These are phyloP conservation scores for Gnatocerus cornutus DNA, from an alignment of 2,888 invertebrate genomes.

Conservation along the genomic window DNA sequence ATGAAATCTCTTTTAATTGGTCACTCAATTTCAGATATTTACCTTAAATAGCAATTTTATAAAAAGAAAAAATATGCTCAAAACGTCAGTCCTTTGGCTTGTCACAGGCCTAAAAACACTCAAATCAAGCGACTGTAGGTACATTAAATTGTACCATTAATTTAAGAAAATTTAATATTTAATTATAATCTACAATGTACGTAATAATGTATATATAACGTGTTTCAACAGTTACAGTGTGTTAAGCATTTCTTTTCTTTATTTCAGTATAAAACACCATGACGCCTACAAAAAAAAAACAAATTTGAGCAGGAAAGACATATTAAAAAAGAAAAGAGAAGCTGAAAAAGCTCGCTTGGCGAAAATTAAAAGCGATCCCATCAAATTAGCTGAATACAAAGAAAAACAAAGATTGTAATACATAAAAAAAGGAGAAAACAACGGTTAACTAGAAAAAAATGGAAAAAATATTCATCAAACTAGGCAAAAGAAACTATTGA, in stretches of 20 bases:
- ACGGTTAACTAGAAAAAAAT: slow-evolving; percentile 29
- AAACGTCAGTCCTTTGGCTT: not conserved
- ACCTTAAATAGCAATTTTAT: not conserved
- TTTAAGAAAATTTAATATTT: too few relatives aligned
- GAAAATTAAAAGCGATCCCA: not conserved
- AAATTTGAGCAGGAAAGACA: too few relatives aligned
- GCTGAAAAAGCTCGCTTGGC: slow-evolving; percentile 1
- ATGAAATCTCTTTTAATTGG: slow-evolving; percentile 4
- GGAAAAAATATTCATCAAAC: slow-evolving; percentile 34
- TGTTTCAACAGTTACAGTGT: too few relatives aligned
- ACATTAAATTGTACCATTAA: too few relatives aligned
- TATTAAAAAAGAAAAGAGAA: not conserved
- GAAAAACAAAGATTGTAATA: not conserved
- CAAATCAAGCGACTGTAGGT: not conserved
- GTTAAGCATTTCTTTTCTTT: too few relatives aligned
- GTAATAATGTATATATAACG: too few relatives aligned
- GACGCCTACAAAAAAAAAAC: too few relatives aligned
- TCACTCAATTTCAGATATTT: slow-evolving; percentile 3
- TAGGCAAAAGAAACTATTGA: slow-evolving; percentile 35
- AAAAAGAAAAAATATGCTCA: not conserved
- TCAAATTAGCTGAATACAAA: not conserved
- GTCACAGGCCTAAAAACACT: too few relatives aligned
- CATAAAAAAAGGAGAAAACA: not conserved
- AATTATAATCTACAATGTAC: too few relatives aligned
- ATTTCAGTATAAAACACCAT: too few relatives aligned